phyloP scores from a whole-genome alignment of 2,888 invertebrate species.

The Ischnura elegans region DNA sequence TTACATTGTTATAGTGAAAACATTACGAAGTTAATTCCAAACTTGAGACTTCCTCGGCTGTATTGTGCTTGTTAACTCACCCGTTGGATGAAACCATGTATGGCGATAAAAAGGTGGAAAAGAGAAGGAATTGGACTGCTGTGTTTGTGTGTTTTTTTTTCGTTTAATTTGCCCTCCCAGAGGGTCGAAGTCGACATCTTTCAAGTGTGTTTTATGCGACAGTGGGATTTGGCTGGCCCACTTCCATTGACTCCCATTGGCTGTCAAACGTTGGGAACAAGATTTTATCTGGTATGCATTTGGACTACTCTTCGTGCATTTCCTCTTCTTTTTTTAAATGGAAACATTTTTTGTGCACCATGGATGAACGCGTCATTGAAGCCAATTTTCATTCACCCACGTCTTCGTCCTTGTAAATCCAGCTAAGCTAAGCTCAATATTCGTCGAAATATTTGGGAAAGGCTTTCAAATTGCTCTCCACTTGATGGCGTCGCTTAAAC shows the following conservation, averaged over 20 bases:
- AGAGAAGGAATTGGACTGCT: background rate
- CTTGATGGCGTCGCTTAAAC: background rate
- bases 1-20: too few relatives aligned
- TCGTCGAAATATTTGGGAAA: background rate
- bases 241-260: constrained; percentile 1
- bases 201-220: background rate
- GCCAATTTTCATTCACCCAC: background rate
- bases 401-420: background rate
- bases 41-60: too few relatives aligned
- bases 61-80: too few relatives aligned
- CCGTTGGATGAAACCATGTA: too few relatives aligned
- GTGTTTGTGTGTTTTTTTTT: background rate
- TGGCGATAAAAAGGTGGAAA: background rate
- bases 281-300: background rate
- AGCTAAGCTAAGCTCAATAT: background rate
- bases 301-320: background rate
- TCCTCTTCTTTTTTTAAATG: background rate
- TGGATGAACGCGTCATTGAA: background rate
- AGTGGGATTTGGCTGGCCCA: constrained; percentile 21
- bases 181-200: background rate
- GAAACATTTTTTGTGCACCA: background rate
- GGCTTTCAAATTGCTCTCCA: background rate
- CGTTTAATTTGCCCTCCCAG: background rate
- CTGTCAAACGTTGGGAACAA: background rate
- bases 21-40: too few relatives aligned